Base-by-base conservation (phyloP, 2,113 vertebrate species). In the Abramis brama region DNA sequence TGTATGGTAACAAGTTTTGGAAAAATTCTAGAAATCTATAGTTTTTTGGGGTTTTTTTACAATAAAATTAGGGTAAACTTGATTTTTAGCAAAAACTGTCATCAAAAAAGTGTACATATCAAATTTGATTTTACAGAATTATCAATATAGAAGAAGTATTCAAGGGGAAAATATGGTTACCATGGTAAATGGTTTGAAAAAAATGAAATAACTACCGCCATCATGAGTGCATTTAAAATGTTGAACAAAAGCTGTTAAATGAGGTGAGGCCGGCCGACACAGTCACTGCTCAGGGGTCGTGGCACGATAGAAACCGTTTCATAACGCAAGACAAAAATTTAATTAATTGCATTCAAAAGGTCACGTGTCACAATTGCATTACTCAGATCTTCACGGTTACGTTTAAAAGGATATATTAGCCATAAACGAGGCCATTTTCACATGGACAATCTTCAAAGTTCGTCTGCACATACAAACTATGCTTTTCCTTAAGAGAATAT, bases 311-410 rank as follows among this genome's bases (percentile, higher is more conserved):
- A 77, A 52, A 84, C 12, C 1, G 21, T 55, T 60, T 60, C 33
- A 36, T 47, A 68, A 76, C 27, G 25, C 60, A 9, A 25, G 47
- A 45, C 50, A 17, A 39, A 68, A 27, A 25, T 60, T 10, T 9
- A 19, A 70, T 82, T 19, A 70, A 70, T 85, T 33, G 21, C 43
- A 13, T 52, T 79, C 9, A 68, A 59, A 75, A 70, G 43, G 79
- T 70, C 70, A 50, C 4, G n/a, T 50, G 43, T 33, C 39, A 76
- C 36, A 70, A 83, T 59, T 25, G 47, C 71, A n/a, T 15, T 8
- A 19, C 25, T 77, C 25, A 27, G 25, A 55, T 45, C n/a, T 50
- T 21, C 47, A 43, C 30, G 2, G 13, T 21, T n/a, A 5, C 6
- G 0, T 77, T 77, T 57, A 30, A 43, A 13, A 11, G 33, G 55